phyloP scores from a whole-genome alignment of 1,140 invertebrate species.

The Zaprionus capensis region DNA sequence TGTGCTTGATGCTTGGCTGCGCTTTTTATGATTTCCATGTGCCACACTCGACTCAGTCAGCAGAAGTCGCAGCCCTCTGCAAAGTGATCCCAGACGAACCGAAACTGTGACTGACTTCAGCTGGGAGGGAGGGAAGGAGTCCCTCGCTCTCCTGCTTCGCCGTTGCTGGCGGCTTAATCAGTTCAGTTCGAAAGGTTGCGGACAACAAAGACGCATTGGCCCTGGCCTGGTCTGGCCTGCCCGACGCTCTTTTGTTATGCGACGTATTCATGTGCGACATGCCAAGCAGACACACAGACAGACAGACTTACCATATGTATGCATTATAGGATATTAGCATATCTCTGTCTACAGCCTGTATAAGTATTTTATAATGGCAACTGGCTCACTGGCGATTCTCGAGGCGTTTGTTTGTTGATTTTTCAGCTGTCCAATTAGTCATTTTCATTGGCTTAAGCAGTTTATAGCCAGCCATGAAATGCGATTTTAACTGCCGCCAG shows the following conservation, averaged over 20 bases:
- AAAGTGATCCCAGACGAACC: constrained; percentile 15
- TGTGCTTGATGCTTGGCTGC: constrained; percentile 34
- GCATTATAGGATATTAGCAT: constrained; percentile 16
- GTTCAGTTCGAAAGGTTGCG: constrained; percentile 68
- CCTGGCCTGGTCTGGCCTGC: constrained; percentile 36
- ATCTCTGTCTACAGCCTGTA: constrained; percentile 18
- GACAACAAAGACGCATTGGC: constrained; percentile 52
- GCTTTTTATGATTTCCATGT: constrained; percentile 61
- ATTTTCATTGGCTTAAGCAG: constrained; percentile 65
- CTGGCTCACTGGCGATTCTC: constrained; percentile 5
- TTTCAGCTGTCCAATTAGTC: constrained; percentile 80
- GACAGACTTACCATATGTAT: constrained; percentile 6
- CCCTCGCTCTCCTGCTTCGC: neutral
- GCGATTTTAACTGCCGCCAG: constrained; percentile 62
- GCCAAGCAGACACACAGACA: constrained; percentile 44
- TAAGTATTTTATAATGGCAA: constrained; percentile 39
- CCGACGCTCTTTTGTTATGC: constrained; percentile 42
- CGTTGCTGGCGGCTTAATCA: constrained; percentile 68
- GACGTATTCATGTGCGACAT: constrained; percentile 76
- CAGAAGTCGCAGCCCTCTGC: constrained; percentile 42
- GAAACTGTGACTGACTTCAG: constrained; percentile 19
- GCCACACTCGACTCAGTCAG: constrained; percentile 53
- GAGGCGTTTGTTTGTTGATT: constrained; percentile 61
- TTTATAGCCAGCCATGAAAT: constrained; percentile 59
- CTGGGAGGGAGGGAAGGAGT: neutral